Conservation (phyloP, 2,888 invertebrate genomes). For the Melolontha melolontha region DNA sequence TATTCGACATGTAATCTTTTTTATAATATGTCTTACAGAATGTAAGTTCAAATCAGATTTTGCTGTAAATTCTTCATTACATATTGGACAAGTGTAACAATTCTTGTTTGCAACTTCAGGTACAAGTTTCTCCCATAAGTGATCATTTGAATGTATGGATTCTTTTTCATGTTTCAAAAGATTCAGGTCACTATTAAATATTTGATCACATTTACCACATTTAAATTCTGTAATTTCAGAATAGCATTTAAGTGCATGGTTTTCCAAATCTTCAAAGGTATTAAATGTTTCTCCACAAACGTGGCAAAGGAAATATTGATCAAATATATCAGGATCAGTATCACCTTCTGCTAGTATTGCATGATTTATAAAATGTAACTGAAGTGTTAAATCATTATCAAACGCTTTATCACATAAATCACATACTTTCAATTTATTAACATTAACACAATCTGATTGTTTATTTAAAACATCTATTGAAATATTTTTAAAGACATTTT, state of each 20-base stretch:
- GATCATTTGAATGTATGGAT: constrained; percentile 10
- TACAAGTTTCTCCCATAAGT: constrained; percentile 45
- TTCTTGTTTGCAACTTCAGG: constrained; percentile 43
- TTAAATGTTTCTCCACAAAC: constrained; percentile 53
- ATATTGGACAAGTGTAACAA: constrained; percentile 53
- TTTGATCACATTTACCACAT: constrained; percentile 46
- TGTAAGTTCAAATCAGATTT: constrained; percentile 49
- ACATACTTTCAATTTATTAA: constrained; percentile 40
- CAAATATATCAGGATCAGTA: constrained; percentile 42
- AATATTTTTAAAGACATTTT: not conserved
- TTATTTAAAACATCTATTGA: not conserved
- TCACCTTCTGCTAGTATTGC: constrained; percentile 45
- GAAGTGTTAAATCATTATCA: constrained; percentile 42
- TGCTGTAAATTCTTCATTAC: constrained; percentile 51
- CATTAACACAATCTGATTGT: not conserved
- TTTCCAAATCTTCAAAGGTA: constrained; percentile 47
- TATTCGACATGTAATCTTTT: constrained; percentile 48
- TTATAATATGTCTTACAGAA: constrained; percentile 49
- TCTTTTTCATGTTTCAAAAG: constrained; percentile 44
- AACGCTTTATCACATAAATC: constrained; percentile 48
- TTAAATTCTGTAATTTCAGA: constrained; percentile 35
- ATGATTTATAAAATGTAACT: constrained; percentile 51
- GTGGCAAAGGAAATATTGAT: constrained; percentile 49
- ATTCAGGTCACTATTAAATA: constrained; percentile 47
- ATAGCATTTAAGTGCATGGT: constrained; percentile 46